Evolutionary conservation across 2,113 vertebrate species (phyloP).

Genomic region (Pimephales promelas): DNA sequence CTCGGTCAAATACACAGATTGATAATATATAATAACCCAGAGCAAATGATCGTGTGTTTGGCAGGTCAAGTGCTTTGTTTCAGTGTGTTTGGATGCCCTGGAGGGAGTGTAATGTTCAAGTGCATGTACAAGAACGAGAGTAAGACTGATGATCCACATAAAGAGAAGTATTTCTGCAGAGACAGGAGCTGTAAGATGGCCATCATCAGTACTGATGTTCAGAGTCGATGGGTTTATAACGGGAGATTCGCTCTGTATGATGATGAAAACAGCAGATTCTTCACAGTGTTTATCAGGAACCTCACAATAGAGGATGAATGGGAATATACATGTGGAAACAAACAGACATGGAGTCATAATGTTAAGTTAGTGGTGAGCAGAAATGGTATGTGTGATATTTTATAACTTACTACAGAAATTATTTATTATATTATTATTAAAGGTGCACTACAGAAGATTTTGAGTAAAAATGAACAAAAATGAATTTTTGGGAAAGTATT

Average conservation of each 20-base stretch:
- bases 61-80: background rate
- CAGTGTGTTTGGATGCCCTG: background rate
- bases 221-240: background rate
- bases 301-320: background rate
- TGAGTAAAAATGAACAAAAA: too few species aligned
- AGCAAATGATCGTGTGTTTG: background rate
- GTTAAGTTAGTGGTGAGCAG: background rate
- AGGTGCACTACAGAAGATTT: background rate
- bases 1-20: background rate
- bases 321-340: background rate
- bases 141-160: background rate
- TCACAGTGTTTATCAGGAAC: background rate
- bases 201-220: background rate
- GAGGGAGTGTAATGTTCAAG: constrained; percentile 13
- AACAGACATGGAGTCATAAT: background rate
- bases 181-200: background rate
- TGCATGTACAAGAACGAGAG: background rate
- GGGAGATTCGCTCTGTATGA: background rate
- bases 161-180: background rate
- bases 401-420: background rate
- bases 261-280: background rate
- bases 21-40: background rate
- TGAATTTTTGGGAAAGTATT: too few species aligned
- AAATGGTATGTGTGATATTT: background rate
- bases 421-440: background rate